Percentiles rank a stretch among this genome's conserved stretches.
Conservation (phyloP, 2,888 invertebrate species). For the Suillia variegata region DNA sequence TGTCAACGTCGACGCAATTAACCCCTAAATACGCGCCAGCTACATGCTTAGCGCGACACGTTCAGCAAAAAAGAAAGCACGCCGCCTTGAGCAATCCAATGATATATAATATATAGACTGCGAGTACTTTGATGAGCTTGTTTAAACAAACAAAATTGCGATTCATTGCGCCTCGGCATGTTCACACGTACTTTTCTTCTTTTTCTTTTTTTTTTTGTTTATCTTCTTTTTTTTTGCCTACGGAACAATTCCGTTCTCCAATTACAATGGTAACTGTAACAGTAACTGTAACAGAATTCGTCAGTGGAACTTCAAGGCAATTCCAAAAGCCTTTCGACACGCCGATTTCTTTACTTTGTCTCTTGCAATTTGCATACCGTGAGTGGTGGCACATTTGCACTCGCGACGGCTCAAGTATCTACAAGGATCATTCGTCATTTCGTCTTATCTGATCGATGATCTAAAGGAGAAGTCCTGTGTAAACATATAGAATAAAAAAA, state of each 20-base stretch:
- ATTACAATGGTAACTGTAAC: constrained; percentile 12
- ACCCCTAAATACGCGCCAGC: not conserved
- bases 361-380: constrained; percentile 49
- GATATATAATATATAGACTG: too few species aligned
- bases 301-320: constrained; percentile 6
- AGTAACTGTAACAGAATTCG: constrained; percentile 12
- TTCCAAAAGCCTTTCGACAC: constrained; percentile 15
- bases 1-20: not conserved
- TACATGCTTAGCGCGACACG: not conserved
- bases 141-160: constrained; percentile 26
- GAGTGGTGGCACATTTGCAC: too few species aligned
- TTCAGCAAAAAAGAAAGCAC: not conserved
- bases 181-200: not conserved
- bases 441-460: constrained; percentile 54
- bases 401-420: constrained; percentile 27
- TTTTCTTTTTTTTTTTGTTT: too few species aligned
- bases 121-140: constrained; percentile 5
- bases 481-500: constrained; percentile 35
- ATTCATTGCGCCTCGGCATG: constrained; percentile 19
- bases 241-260: constrained; percentile 14
- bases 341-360: too few species aligned
- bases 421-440: constrained; percentile 29
- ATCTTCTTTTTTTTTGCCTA: not conserved
- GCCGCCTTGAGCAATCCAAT: too few species aligned
- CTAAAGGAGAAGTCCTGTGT: constrained; percentile 40